Evolutionary conservation across 2,888 invertebrate species (phyloP).

Genomic region (Aradus depressus): DNA sequence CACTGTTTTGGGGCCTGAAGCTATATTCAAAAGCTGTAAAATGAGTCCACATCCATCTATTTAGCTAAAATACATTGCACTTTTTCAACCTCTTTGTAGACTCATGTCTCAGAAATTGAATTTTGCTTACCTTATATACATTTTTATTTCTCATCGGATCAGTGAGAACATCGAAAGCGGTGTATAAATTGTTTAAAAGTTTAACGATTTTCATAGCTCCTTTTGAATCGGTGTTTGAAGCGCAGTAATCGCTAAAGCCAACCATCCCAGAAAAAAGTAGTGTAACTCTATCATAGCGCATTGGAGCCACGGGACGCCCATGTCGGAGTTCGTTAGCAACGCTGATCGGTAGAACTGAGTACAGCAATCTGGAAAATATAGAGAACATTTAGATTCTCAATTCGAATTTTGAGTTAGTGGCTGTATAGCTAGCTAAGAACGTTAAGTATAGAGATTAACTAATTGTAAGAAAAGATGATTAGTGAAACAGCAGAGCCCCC

Average conservation of each 20-base stretch:
- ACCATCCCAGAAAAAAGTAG: constrained; percentile 89
- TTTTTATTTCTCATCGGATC: constrained; percentile 87
- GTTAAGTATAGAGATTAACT: too few species aligned
- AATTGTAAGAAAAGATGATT: too few species aligned
- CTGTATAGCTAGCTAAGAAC: too few species aligned
- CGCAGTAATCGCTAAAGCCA: constrained; percentile 83
- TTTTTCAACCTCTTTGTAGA: too few species aligned
- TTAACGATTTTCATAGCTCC: constrained; percentile 94
- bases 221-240: constrained; percentile 76
- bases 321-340: constrained; percentile 93
- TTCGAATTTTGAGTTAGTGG: too few species aligned
- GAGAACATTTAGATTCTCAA: too few species aligned
- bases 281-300: constrained; percentile 80
- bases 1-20: too few species aligned
- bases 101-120: too few species aligned
- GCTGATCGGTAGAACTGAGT: constrained; percentile 85
- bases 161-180: constrained; percentile 84
- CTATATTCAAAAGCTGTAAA: too few species aligned
- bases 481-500: too few species aligned
- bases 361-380: constrained; percentile 68
- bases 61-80: too few species aligned
- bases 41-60: too few species aligned
- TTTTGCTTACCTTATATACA: constrained; percentile 82
- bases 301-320: constrained; percentile 79
- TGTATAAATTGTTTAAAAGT: constrained; percentile 86